Percentiles rank a stretch among this genome's conserved stretches.
phyloP scores from a whole-genome alignment of 2,113 vertebrate species.

The Haliaeetus leucogaster region DNA sequence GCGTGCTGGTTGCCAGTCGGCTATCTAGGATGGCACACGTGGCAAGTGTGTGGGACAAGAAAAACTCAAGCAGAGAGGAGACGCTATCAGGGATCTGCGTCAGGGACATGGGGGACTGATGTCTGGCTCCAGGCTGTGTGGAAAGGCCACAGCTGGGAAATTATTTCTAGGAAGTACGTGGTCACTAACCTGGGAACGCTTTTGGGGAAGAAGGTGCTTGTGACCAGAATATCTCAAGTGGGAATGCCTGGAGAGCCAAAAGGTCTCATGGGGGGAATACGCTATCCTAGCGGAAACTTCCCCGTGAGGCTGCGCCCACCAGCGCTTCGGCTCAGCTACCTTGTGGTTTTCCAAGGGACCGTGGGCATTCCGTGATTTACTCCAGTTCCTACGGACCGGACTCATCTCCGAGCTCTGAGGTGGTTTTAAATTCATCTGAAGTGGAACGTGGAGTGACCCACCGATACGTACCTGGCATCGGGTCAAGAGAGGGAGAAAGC shows the following conservation, averaged over 20 bases:
- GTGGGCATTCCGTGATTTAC: not conserved
- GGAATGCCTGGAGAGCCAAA: not conserved
- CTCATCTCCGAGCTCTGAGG: not conserved
- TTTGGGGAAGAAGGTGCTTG: not conserved
- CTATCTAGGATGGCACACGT: not conserved
- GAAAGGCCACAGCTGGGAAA: not conserved
- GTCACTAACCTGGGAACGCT: not conserved
- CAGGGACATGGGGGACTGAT: not conserved
- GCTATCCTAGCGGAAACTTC: not conserved
- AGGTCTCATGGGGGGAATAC: not conserved
- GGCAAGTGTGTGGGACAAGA: not conserved
- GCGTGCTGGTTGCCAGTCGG: accelerated
- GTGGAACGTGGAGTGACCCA: not conserved
- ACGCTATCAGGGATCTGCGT: not conserved
- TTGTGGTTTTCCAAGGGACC: not conserved
- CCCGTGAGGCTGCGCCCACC: not conserved
- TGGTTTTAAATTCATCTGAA: not conserved
- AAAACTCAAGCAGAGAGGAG: not conserved
- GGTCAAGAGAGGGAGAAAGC: not conserved
- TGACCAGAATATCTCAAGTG: slow-evolving; percentile 46
- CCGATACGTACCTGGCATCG: accelerated
- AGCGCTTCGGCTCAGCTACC: not conserved
- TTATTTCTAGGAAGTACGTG: not conserved
- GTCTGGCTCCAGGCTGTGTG: not conserved
- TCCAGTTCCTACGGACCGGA: not conserved